Percentiles rank a stretch among this genome's conserved stretches.
These are phyloP conservation scores for Enhydra lutris DNA, from an alignment of 2,113 vertebrate genomes.

Conservation along the genomic window DNA sequence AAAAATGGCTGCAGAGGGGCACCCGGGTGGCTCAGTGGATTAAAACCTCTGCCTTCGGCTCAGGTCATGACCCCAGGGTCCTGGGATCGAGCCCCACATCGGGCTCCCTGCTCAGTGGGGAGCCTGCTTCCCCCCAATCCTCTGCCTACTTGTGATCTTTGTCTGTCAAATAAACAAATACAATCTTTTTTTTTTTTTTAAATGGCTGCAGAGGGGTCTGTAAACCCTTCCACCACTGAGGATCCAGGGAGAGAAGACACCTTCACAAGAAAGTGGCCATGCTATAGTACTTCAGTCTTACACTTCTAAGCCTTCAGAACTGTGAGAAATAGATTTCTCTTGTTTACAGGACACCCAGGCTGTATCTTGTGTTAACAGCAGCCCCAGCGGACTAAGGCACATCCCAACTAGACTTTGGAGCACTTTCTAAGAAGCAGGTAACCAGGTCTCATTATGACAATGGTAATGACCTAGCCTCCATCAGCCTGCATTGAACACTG, in stretches of 20 bases:
- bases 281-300: not conserved
- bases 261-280: not conserved
- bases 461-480: not conserved
- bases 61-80: too few relatives aligned
- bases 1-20: not conserved
- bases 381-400: not conserved
- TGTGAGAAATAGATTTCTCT: not conserved
- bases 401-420: not conserved
- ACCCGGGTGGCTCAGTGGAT: too few relatives aligned
- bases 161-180: too few relatives aligned
- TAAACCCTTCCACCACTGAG: not conserved
- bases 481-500: not conserved
- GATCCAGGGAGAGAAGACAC: not conserved
- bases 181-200: too few relatives aligned
- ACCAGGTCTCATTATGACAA: fast-evolving
- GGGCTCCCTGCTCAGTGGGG: too few relatives aligned
- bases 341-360: not conserved
- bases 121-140: too few relatives aligned
- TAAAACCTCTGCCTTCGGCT: too few relatives aligned
- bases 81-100: too few relatives aligned
- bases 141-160: too few relatives aligned
- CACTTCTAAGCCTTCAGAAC: not conserved
- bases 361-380: not conserved
- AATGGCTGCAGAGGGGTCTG: not conserved
- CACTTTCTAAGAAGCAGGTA: not conserved